These are phyloP conservation scores for Bubo bubo DNA, from an alignment of 2,113 vertebrate species.

Conservation along the genomic window DNA sequence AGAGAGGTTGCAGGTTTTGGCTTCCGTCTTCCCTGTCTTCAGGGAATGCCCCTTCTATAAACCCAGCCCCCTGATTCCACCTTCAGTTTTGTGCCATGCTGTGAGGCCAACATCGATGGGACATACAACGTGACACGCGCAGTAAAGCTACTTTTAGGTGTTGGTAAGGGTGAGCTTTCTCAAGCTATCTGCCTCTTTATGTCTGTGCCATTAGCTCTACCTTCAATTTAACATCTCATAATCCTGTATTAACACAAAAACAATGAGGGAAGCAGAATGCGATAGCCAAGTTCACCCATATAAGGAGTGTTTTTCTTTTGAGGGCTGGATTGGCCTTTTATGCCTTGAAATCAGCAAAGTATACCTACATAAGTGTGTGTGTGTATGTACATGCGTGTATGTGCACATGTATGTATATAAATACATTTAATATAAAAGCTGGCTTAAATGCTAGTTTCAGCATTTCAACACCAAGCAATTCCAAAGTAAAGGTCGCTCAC, in stretches of 20 bases:
- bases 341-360: not conserved
- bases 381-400: too few relatives aligned
- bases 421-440: not conserved
- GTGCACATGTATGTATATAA: not conserved
- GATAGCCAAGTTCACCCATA: not conserved
- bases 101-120: not conserved
- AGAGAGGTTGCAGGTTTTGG: not conserved
- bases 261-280: not conserved
- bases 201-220: not conserved
- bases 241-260: not conserved
- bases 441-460: not conserved
- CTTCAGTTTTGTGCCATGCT: not conserved
- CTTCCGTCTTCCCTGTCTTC: not conserved
- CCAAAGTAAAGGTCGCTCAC: accelerated
- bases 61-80: accelerated
- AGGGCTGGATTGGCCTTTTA: not conserved
- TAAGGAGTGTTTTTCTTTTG: not conserved
- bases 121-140: not conserved
- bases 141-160: not conserved
- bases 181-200: not conserved
- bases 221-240: not conserved
- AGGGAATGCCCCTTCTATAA: not conserved
- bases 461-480: not conserved
- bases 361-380: not conserved
- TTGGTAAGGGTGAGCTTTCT: not conserved